phyloP scores from a whole-genome alignment of 2,113 vertebrate species.

The Bos javanicus region DNA sequence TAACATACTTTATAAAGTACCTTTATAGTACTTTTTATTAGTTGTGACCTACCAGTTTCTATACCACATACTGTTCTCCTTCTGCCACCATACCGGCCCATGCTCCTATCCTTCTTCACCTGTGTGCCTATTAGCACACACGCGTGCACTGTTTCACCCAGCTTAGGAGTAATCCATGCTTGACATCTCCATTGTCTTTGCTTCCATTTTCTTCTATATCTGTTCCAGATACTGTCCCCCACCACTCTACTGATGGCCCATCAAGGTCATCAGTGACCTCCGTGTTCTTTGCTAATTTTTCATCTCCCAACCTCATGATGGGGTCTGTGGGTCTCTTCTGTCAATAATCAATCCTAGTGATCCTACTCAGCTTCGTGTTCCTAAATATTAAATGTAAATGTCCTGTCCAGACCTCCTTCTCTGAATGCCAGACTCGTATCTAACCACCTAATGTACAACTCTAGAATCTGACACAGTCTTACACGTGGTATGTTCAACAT shows the following conservation, averaged over 20 bases:
- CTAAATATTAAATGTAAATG: neutral
- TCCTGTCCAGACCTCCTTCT: neutral
- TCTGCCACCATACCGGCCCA: neutral
- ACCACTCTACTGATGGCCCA: neutral
- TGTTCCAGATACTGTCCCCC: neutral
- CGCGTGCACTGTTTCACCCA: fast-evolving
- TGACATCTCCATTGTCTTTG: no score
- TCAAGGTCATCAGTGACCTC: neutral
- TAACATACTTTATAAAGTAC: neutral
- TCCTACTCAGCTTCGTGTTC: neutral
- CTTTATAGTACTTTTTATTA: neutral
- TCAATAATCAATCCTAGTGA: neutral
- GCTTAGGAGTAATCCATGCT: no score
- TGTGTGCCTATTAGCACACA: neutral
- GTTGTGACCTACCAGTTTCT: neutral
- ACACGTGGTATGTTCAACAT: neutral
- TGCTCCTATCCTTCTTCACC: neutral
- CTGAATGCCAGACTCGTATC: neutral
- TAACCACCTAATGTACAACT: neutral
- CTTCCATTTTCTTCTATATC: neutral
- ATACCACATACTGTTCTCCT: fast-evolving
- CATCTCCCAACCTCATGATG: neutral
- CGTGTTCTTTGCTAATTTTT: neutral
- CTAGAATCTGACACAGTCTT: neutral
- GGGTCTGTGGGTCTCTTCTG: neutral